These are phyloP conservation scores for Ariolimax columbianus DNA, from an alignment of 2,888 invertebrate species.

Conservation along the genomic window DNA sequence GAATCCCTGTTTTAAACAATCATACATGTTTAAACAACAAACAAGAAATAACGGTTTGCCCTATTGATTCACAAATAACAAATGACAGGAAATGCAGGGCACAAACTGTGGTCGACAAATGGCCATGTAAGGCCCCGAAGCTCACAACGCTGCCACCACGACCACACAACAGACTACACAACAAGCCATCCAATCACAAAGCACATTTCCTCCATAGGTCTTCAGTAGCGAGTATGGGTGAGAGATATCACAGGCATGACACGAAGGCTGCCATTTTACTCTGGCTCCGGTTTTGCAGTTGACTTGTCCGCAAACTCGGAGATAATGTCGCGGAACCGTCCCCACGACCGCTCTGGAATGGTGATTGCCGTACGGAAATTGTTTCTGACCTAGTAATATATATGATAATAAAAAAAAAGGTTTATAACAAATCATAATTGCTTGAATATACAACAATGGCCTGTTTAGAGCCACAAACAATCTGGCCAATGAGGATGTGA, in stretches of 20 bases:
- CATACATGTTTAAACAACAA: background rate
- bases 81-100: background rate
- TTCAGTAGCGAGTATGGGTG: conserved; percentile 56
- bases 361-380: conserved; percentile 99
- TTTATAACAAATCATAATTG: too few relatives aligned
- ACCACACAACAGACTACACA: conserved; percentile 19
- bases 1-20: background rate
- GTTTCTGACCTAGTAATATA: conserved; percentile 90
- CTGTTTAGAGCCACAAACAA: too few relatives aligned
- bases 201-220: conserved; percentile 70
- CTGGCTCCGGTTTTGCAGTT: conserved; percentile 54
- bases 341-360: conserved; percentile 99
- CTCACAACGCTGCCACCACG: background rate
- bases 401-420: too few relatives aligned
- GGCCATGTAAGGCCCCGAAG: background rate
- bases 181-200: conserved; percentile 59
- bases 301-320: conserved; percentile 92
- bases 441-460: too few relatives aligned
- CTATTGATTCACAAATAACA: conserved; percentile 12
- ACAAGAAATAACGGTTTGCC: background rate
- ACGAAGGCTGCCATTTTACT: conserved; percentile 49
- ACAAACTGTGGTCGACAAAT: too few relatives aligned
- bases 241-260: conserved; percentile 55
- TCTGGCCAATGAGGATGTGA: too few relatives aligned
- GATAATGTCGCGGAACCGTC: conserved; percentile 97